These are phyloP conservation scores for Drosophila teissieri DNA, from an alignment of 1,140 invertebrate genomes.

Conservation along the genomic window DNA sequence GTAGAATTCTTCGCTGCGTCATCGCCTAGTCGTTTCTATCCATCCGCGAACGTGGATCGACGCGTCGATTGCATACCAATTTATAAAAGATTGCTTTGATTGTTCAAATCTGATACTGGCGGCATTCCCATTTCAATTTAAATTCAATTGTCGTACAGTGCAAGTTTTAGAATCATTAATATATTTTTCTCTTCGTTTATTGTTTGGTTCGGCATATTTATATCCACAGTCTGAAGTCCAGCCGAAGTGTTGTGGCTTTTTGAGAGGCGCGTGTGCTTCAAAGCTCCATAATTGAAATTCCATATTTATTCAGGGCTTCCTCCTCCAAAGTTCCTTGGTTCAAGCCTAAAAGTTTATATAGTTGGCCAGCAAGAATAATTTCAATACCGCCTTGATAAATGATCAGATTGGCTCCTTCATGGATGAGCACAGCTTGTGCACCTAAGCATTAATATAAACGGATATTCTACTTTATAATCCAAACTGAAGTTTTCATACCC, in stretches of 20 bases:
- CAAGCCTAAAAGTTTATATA: slow-evolving; percentile 4
- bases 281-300: slow-evolving; percentile 59
- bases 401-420: neutral
- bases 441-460: neutral
- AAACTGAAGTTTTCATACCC: neutral
- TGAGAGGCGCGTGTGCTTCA: slow-evolving; percentile 65
- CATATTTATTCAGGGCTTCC: neutral
- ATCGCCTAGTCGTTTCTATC: slow-evolving; percentile 26
- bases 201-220: slow-evolving; percentile 51
- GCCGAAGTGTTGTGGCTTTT: slow-evolving; percentile 18
- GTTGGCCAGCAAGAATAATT: slow-evolving; percentile 34
- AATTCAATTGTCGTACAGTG: slow-evolving; percentile 67
- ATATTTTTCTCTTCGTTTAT: slow-evolving; percentile 42
- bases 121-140: slow-evolving; percentile 54
- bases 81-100: slow-evolving; percentile 38
- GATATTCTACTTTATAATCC: too few species aligned
- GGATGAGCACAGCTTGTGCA: neutral
- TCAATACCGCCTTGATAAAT: slow-evolving; percentile 42
- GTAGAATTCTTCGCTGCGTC: slow-evolving; percentile 36
- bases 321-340: neutral
- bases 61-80: slow-evolving; percentile 60
- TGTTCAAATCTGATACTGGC: slow-evolving; percentile 28
- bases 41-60: slow-evolving; percentile 22
- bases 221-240: slow-evolving; percentile 32
- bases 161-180: slow-evolving; percentile 55